Conservation (phyloP, 2,113 vertebrate species). For the Bufo bufo region DNA sequence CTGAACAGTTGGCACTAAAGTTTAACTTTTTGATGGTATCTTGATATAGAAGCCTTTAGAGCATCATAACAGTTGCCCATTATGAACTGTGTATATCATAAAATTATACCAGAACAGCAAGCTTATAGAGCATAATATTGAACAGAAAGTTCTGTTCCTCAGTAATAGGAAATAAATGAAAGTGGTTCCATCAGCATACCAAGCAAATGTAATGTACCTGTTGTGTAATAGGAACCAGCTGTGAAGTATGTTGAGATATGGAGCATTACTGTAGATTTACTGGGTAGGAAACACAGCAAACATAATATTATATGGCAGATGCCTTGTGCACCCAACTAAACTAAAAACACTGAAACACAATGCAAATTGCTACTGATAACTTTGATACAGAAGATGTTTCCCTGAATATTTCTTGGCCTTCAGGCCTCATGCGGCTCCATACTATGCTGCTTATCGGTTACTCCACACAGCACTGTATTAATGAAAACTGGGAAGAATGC, state of each 20-base stretch:
- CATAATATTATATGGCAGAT: background rate
- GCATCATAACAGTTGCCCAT: background rate
- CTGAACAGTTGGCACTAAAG: no score
- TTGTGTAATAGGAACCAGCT: slow-evolving; percentile 6
- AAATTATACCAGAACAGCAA: background rate
- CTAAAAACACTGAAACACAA: background rate
- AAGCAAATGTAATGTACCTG: slow-evolving; percentile 9
- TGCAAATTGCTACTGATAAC: background rate
- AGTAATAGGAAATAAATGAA: background rate
- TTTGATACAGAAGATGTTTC: background rate
- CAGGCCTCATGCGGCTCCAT: background rate
- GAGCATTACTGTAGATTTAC: background rate
- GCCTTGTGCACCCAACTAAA: background rate
- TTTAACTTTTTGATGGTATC: no score
- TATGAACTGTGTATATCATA: background rate
- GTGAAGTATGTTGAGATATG: background rate
- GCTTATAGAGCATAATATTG: background rate
- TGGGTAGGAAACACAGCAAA: background rate
- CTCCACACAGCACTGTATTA: background rate
- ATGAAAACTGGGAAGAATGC: background rate
- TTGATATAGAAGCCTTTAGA: no score
- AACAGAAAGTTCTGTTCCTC: background rate
- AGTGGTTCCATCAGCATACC: background rate
- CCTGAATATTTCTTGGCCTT: background rate
- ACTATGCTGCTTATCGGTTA: background rate